A percentile compares a stretch with the other conserved stretches of the same genome.
Conservation (phyloP, 2,888 invertebrate genomes). For the Sylvicola fuscatus region DNA sequence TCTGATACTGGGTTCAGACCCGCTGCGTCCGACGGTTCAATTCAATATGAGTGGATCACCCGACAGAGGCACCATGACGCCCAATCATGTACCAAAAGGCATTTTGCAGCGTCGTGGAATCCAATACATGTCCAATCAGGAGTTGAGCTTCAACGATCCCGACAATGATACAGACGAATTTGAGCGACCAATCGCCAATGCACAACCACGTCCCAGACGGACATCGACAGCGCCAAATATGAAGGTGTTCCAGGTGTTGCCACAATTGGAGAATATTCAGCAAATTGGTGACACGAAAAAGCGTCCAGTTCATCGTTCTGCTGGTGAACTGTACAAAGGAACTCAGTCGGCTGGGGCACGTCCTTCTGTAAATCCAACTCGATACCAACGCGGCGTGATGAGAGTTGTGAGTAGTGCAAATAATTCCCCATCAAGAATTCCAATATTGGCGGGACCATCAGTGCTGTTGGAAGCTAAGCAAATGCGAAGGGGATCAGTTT, state of each 20-base stretch:
- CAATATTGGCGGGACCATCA: slow-evolving; percentile 11
- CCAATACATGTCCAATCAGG: no score
- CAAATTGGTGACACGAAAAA: not conserved
- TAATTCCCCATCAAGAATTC: slow-evolving; percentile 13
- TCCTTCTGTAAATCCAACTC: slow-evolving; percentile 20
- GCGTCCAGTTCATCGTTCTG: slow-evolving; percentile 12
- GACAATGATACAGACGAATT: no score
- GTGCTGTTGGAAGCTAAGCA: not conserved
- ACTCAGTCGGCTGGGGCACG: slow-evolving; percentile 10
- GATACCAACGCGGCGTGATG: slow-evolving; percentile 20
- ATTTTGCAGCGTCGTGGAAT: slow-evolving; percentile 14
- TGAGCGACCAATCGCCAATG: no score
- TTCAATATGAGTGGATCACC: slow-evolving; percentile 17
- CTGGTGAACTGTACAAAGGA: slow-evolving; percentile 12
- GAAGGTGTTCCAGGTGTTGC: no score
- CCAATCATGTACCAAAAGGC: slow-evolving; percentile 16
- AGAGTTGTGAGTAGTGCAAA: slow-evolving; percentile 16
- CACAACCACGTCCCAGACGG: no score
- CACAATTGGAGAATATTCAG: no score
- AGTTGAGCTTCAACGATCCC: no score
- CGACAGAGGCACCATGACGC: slow-evolving; percentile 9
- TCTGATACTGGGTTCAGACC: slow-evolving; percentile 11
- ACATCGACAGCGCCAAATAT: no score
- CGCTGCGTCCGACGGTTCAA: slow-evolving; percentile 22
- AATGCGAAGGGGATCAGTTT: slow-evolving; percentile 4